Percentiles rank a stretch among this genome's conserved stretches.
Evolutionary conservation across 2,888 invertebrate genomes (phyloP).

Genomic region (Hoplodrina ambigua): DNA sequence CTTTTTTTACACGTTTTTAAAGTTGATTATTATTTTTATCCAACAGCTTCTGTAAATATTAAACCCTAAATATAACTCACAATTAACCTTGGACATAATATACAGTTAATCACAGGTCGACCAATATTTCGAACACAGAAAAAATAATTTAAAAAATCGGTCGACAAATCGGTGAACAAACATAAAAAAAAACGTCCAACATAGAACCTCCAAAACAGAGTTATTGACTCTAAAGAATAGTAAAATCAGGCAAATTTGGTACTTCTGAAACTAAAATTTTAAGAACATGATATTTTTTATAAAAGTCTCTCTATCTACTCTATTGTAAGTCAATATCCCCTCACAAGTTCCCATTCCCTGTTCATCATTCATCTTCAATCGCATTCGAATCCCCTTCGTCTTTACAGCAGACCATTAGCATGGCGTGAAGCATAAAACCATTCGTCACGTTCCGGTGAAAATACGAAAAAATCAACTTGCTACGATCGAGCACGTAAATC

Average conservation of each 20-base stretch:
- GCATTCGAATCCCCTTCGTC: constrained; percentile 43
- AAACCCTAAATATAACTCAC: not conserved
- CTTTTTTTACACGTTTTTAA: no score
- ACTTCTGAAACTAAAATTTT: no score
- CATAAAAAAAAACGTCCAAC: no score
- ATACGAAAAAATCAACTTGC: constrained; percentile 42
- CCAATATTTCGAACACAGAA: no score
- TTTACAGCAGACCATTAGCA: constrained; percentile 44
- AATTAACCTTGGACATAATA: no score
- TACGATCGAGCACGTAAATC: constrained; percentile 48
- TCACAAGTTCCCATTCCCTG: not conserved
- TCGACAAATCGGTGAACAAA: no score
- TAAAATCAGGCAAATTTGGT: no score
- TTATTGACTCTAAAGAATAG: not conserved
- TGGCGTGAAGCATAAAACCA: constrained; percentile 46
- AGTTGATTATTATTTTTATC: no score
- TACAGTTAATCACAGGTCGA: no score
- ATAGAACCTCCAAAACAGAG: not conserved
- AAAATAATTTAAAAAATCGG: no score
- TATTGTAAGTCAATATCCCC: constrained; percentile 5
- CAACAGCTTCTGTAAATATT: not conserved
- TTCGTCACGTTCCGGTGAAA: constrained; percentile 36
- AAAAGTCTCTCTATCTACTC: not conserved
- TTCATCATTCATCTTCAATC: constrained; percentile 44
- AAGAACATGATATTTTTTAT: no score